Conservation (phyloP, 2,888 invertebrate species). For the Stenolophus ochropezus region DNA sequence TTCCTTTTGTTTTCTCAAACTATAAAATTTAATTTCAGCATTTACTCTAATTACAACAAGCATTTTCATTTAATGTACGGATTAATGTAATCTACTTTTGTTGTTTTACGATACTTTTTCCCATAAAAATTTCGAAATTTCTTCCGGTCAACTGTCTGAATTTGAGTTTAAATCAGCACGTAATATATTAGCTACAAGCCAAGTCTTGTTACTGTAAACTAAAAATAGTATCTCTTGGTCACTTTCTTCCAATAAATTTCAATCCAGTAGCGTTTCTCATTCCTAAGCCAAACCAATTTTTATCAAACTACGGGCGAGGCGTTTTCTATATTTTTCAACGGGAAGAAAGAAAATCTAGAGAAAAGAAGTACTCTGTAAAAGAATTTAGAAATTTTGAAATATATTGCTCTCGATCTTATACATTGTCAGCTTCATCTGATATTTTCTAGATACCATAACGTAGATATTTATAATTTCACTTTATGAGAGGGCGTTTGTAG, state of each 20-base stretch:
- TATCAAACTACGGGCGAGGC: neutral
- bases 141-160: constrained; percentile 10
- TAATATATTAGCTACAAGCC: neutral
- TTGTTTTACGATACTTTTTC: constrained; percentile 26
- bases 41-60: neutral
- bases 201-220: neutral
- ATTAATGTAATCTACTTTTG: neutral
- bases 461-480: too few relatives aligned
- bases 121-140: constrained; percentile 26
- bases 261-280: constrained; percentile 2
- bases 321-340: too few relatives aligned
- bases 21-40: neutral
- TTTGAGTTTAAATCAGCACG: neutral
- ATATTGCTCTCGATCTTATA: neutral
- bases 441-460: too few relatives aligned
- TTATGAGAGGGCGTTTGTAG: too few relatives aligned
- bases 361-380: neutral
- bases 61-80: neutral
- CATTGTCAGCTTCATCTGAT: too few relatives aligned
- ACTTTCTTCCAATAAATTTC: constrained; percentile 20
- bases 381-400: neutral
- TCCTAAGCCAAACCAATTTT: neutral
- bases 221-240: constrained; percentile 7
- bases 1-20: too few relatives aligned
- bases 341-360: neutral